Evolutionary conservation across 2,113 vertebrate species (phyloP).

Genomic region (Gopherus flavomarginatus): DNA sequence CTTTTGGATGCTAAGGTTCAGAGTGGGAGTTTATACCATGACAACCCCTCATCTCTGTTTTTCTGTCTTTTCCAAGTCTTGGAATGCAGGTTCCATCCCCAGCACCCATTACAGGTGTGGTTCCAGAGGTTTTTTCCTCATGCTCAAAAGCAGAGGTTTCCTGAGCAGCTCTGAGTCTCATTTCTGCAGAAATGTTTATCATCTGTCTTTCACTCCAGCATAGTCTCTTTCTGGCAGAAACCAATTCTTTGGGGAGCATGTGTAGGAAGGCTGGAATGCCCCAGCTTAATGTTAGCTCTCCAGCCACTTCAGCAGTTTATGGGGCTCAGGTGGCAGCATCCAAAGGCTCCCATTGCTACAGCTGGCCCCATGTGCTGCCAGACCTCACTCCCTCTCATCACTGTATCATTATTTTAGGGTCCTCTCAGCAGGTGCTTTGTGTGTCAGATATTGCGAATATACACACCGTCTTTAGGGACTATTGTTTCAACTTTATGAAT

Average conservation of each 20-base stretch:
- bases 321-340: background rate
- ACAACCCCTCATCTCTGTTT: background rate
- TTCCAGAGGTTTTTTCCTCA: background rate
- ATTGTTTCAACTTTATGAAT: background rate
- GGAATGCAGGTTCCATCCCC: background rate
- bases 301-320: background rate
- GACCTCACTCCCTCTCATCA: background rate
- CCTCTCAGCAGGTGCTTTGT: background rate
- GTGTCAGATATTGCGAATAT: background rate
- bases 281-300: background rate
- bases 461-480: background rate
- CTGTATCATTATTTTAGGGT: background rate
- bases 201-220: background rate
- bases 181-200: background rate
- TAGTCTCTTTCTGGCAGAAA: background rate
- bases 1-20: too few species aligned
- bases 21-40: too few species aligned
- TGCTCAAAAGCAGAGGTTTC: background rate
- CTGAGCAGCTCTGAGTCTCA: background rate
- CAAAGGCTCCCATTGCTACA: background rate
- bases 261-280: background rate
- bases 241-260: background rate
- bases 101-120: background rate
- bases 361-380: background rate
- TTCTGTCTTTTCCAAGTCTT: conserved; percentile 8